Evolutionary conservation across 2,797 vertebrate genomes (phyloP).

Genomic region (Trematomus bernacchii): DNA sequence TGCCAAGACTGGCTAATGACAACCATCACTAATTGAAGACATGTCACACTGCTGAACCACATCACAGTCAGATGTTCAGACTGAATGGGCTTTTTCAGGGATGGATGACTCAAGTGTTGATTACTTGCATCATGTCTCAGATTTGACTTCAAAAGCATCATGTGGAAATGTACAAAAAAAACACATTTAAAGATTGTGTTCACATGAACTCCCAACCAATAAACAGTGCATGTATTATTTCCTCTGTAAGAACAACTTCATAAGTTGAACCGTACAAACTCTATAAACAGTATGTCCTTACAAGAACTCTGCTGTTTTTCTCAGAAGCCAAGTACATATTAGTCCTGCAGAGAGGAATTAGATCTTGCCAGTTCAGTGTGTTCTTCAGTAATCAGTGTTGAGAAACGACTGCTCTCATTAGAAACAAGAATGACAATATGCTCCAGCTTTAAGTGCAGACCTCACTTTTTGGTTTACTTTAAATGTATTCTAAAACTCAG

Average conservation of each 20-base stretch:
- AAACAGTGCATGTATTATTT: neutral
- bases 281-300: neutral
- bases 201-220: neutral
- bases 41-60: slow-evolving; percentile 35
- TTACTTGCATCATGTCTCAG: slow-evolving; percentile 10
- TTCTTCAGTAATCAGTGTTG: neutral
- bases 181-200: slow-evolving; percentile 15
- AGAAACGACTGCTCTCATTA: neutral
- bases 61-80: slow-evolving; percentile 19
- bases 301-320: neutral
- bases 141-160: slow-evolving; percentile 34
- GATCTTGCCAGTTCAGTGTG: neutral
- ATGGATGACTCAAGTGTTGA: slow-evolving; percentile 10
- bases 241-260: neutral
- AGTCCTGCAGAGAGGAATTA: neutral
- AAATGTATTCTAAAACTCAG: neutral
- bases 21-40: slow-evolving; percentile 36
- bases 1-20: slow-evolving; percentile 22
- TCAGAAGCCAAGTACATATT: neutral
- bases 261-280: neutral
- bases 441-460: neutral
- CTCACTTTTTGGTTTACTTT: neutral
- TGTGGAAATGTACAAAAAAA: slow-evolving; percentile 19
- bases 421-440: neutral
- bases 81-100: slow-evolving; percentile 27